These are phyloP conservation scores for Tetragonula clypearis DNA, from an alignment of 1,140 invertebrate species.

Conservation along the genomic window DNA sequence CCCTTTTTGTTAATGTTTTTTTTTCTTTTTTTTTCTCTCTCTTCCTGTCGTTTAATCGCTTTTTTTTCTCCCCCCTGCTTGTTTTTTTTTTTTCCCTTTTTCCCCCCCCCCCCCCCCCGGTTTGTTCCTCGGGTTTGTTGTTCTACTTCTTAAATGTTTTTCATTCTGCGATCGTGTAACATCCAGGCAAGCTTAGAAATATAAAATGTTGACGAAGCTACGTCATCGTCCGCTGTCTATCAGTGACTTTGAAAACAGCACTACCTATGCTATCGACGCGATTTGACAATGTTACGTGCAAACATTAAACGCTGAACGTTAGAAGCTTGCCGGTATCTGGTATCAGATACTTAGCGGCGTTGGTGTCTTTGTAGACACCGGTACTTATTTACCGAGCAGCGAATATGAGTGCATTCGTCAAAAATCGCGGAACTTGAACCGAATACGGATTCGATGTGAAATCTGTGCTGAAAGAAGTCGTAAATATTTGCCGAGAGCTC, in stretches of 20 bases:
- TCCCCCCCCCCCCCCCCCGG: no score
- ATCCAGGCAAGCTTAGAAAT: neutral
- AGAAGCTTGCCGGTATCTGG: neutral
- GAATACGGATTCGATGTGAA: constrained; percentile 4
- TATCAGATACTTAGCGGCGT: neutral
- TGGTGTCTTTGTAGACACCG: neutral
- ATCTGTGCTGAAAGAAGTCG: neutral
- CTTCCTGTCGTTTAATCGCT: no score
- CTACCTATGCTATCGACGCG: neutral
- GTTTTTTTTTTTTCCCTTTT: no score
- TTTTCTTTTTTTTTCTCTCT: no score
- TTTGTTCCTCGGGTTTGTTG: neutral
- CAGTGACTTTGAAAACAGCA: neutral
- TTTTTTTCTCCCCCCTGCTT: no score
- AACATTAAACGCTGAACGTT: neutral
- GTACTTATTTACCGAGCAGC: constrained; percentile 1
- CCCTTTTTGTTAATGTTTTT: no score
- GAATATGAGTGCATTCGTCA: constrained; percentile 13
- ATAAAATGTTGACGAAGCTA: neutral
- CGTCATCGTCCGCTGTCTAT: neutral
- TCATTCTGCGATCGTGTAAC: neutral
- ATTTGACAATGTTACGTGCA: neutral
- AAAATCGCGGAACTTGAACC: neutral
- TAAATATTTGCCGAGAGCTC: constrained; percentile 39
- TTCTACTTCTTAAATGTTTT: neutral